Evolutionary conservation across 2,888 invertebrate species (phyloP), one percentile per base, ranked within the genome.

Genomic region (Meteorus cinctellus): DNA sequence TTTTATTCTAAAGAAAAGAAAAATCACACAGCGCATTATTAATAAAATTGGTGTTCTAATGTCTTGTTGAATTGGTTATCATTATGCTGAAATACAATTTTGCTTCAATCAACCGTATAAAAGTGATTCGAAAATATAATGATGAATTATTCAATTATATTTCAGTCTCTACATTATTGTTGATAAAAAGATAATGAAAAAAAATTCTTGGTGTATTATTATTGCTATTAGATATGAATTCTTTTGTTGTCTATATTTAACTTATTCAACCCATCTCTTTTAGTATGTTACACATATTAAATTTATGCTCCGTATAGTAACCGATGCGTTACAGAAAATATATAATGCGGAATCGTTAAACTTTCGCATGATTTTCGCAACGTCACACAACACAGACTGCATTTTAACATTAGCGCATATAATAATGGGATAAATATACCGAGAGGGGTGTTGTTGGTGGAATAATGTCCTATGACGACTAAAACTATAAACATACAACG

Each of bases 261-360:
- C 60, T 36, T 51, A 65, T 36, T 68, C 31, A 59, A 41, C 24
- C 59, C 24, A 68, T 62, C 68, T 67, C 24, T 24, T 24, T 24
- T 24, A 19, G 55, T 45, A 55, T 45, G 29, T 36, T 67, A 36
- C 67, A 67, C 72, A 75, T 69, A 71, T 72, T 76, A 79, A 72
- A 78, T 77, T 78, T 66, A 80, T 79, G 69, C 76, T 79, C 70
- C 60, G 69, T 72, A 71, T 75, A 78, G 77, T 76, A 80, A 81
- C 76, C 78, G 79, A 80, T 78, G 81, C 78, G 81, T 84, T 84
- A 81, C 83, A 82, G 83, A 86, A 55, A 55, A 55, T 55, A 55
- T 55, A 86, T 85, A 85, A 87, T 83, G 79, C 19, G 75, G 84
- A 84, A 86, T 86, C 84, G 84, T 85, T 85, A 84, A 83, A 87